Evolutionary conservation across 2,797 vertebrate species (phyloP).

Genomic region (Momotus momota): DNA sequence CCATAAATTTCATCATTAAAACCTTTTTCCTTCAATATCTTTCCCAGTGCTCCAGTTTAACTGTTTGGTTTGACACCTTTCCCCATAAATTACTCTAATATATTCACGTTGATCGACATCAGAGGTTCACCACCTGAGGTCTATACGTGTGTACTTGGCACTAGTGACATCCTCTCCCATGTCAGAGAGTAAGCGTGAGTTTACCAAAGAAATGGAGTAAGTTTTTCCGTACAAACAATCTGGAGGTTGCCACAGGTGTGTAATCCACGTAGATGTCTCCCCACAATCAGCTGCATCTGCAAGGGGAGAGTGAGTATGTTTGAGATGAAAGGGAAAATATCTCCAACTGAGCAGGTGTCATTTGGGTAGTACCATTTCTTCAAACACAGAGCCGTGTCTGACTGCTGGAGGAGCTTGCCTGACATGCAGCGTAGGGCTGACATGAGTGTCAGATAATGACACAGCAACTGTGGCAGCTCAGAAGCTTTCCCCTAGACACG

Average conservation of each 20-base stretch:
- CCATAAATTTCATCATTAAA: neutral
- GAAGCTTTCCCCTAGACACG: neutral
- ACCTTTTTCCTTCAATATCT: neutral
- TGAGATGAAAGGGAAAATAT: neutral
- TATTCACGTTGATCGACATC: neutral
- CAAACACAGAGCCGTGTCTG: neutral
- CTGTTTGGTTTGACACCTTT: neutral
- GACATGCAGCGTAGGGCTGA: neutral
- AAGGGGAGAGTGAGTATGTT: neutral
- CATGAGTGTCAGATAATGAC: neutral
- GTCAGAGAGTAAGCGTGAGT: neutral
- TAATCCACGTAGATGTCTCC: neutral
- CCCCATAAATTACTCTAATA: neutral
- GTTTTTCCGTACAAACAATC: neutral
- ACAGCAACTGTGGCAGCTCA: accelerated
- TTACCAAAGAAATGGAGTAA: neutral
- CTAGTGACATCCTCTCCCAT: neutral
- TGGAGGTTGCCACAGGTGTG: neutral
- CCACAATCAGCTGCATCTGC: neutral
- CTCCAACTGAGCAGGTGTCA: neutral
- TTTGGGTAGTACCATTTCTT: neutral
- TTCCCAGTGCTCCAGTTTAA: neutral
- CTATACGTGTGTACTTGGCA: neutral
- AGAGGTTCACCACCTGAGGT: neutral
- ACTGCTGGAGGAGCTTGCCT: neutral